Percentiles rank a stretch among this genome's conserved stretches.
Conservation (phyloP, 2,888 invertebrate species). For the Ichneumoninae sp. region DNA sequence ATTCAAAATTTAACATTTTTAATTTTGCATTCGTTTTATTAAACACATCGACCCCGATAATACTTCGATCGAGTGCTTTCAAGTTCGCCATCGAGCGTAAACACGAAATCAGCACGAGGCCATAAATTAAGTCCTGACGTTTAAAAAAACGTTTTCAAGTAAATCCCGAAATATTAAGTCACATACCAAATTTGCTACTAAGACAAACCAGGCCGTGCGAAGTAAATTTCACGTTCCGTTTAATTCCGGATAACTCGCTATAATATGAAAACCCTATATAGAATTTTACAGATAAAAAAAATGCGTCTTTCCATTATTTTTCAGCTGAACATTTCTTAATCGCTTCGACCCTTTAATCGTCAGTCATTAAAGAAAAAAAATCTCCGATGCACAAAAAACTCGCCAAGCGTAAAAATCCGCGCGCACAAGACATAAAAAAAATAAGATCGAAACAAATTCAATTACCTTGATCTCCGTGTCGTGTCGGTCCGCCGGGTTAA, state of each 20-base stretch:
- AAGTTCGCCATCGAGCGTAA: not conserved
- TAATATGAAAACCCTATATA: too few relatives aligned
- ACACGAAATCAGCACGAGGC: not conserved
- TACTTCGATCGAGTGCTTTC: not conserved
- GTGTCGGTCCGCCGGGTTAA: conserved; percentile 41
- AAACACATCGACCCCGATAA: not conserved
- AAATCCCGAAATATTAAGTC: not conserved
- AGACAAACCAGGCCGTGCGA: not conserved
- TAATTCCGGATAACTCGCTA: not conserved
- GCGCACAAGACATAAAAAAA: conserved; percentile 4
- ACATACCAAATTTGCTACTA: not conserved
- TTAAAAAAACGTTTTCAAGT: too few relatives aligned
- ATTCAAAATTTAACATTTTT: too few relatives aligned
- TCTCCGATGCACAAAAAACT: not conserved
- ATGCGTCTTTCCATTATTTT: not conserved
- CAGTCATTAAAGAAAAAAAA: not conserved
- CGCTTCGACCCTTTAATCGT: not conserved
- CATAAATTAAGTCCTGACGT: too few relatives aligned
- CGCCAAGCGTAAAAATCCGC: not conserved
- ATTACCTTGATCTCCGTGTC: conserved; percentile 61
- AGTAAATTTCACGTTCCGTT: not conserved
- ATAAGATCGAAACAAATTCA: not conserved
- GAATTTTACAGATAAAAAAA: not conserved
- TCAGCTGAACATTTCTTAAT: not conserved
- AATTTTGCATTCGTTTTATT: not conserved